Conservation (phyloP, 2,113 vertebrate genomes). For the Poeciliopsis turrubarensis region DNA sequence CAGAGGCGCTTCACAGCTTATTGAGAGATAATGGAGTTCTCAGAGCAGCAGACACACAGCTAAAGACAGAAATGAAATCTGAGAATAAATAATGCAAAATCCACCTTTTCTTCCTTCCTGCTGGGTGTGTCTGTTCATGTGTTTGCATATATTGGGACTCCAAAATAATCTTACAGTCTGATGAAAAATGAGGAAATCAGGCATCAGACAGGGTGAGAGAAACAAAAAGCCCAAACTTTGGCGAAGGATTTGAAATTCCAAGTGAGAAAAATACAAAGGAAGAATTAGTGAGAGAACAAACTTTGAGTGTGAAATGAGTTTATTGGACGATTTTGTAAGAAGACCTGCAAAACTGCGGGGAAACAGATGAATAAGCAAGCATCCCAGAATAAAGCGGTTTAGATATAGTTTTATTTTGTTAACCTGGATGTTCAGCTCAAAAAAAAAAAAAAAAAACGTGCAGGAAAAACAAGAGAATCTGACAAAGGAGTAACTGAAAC, state of each 20-base stretch:
- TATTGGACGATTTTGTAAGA: background rate
- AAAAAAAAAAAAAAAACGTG: background rate
- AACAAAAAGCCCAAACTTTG: constrained; percentile 4
- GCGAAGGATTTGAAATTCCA: constrained; percentile 14
- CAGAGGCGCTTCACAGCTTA: constrained; percentile 64
- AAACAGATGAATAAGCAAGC: background rate
- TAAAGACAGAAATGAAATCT: constrained; percentile 60
- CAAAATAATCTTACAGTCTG: constrained; percentile 5
- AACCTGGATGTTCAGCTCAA: no score
- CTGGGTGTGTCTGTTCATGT: background rate
- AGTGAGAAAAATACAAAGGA: background rate
- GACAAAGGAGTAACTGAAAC: background rate
- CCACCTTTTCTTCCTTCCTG: constrained; percentile 20
- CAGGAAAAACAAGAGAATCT: background rate
- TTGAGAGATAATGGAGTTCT: constrained; percentile 78
- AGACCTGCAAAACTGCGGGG: background rate
- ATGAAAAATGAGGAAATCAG: constrained; percentile 50
- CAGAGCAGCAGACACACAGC: constrained; percentile 60
- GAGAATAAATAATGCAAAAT: constrained; percentile 70
- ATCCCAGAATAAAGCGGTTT: no score
- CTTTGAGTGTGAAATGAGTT: background rate
- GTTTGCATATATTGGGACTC: constrained; percentile 11
- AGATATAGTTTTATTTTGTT: no score
- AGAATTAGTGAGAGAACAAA: background rate
- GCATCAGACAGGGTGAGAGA: background rate